Evolutionary conservation across 2,113 vertebrate genomes (phyloP), one percentile per base, ranked within the genome.

Genomic region (Apeltes quadracus): DNA sequence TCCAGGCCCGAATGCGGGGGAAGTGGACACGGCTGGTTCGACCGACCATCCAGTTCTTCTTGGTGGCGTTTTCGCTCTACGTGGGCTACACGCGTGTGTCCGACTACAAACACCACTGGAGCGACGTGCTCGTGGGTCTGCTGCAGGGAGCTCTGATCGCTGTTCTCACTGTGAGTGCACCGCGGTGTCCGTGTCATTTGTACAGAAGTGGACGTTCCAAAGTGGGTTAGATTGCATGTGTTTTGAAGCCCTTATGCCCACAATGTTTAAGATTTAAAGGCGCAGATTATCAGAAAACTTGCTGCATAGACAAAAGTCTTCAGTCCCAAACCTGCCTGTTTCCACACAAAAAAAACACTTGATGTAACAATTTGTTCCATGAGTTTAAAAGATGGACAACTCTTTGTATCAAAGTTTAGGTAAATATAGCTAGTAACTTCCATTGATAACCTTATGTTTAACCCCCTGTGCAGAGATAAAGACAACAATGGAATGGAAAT

Each of bases 41-140:
- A 7, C 97, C 97, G 34, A 97, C 95, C 0, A 89, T 98, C 73
- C 97, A 99, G 93, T 98, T 98, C 93, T 95, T 97, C 90, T 92
- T 98, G 85, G 74, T 98, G 69, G 70, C 94, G 27, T 98, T 98
- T 0, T 93, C 97, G 1, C 69, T 99, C 53, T 99, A 95, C 0
- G 97, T 99, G 34, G 98, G 95, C 50, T 98, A 97, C 91, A 97
- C 96, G 0, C 92, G 96, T 0, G 95, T 99, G 22, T 96, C 96
- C 0, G 98, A 99, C 91, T 94, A 96, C 92, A 98, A 97, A 32
- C 97, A 99, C 85, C 96, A 98, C 93, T 98, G 95, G 94, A 97
- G 96, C 0, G 96, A 98, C 0, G 96, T 99, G 2, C 64, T 99
- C 48, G 93, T 92, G 0, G 98, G 98, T 36, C 92, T 99, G 57